Conservation (phyloP, 1,140 invertebrate species). For the Portunus trituberculatus region DNA sequence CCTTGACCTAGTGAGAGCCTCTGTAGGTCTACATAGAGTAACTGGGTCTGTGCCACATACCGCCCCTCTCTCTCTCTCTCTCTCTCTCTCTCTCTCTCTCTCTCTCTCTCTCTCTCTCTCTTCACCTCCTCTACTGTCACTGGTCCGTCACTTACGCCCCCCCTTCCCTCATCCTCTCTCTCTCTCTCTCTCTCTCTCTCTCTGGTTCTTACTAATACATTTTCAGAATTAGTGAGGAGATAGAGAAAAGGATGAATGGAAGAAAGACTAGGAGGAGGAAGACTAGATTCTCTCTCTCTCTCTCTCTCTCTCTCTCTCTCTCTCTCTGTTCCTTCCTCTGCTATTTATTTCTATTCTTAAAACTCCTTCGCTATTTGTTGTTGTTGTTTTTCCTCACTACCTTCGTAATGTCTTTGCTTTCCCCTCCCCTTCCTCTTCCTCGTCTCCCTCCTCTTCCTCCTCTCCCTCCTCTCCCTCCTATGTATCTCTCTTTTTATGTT, state of each 20-base stretch:
- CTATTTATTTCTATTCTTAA: background rate
- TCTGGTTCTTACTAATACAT: background rate
- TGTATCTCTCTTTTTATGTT: background rate
- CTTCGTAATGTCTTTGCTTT: background rate
- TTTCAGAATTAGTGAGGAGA: too few relatives aligned
- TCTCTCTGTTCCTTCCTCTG: background rate
- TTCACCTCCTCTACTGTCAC: background rate
- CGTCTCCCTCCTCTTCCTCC: background rate
- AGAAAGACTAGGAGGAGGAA: background rate
- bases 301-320: background rate
- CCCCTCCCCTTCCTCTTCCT: background rate
- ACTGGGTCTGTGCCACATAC: background rate
- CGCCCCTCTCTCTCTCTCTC: background rate
- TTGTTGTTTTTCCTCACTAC: too few relatives aligned
- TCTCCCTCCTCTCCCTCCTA: background rate
- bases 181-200: conserved; percentile 18
- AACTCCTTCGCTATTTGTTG: background rate
- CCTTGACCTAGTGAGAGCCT: background rate
- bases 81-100: background rate
- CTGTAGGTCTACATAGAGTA: background rate
- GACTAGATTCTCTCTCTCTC: background rate
- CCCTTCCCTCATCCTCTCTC: conserved; percentile 6
- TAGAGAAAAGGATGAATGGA: too few relatives aligned
- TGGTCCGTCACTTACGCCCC: background rate
- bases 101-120: background rate